Conservation (phyloP, 2,797 vertebrate species). For the Knipowitschia caucasica region DNA sequence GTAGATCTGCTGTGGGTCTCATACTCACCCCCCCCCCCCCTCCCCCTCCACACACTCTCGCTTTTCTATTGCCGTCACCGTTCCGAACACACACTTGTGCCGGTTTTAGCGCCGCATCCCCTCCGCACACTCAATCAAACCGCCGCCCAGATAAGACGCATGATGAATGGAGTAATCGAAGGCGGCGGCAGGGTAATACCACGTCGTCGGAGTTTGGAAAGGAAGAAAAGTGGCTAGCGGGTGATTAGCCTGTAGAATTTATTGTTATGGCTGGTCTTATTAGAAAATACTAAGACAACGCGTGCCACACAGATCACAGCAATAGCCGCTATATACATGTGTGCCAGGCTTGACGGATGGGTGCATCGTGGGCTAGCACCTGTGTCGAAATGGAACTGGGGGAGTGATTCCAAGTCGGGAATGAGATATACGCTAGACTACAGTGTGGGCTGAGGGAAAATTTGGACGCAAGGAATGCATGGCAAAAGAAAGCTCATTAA, state of each 20-base stretch:
- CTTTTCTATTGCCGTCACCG: conserved; percentile 57
- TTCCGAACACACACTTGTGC: conserved; percentile 18
- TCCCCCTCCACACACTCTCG: conserved; percentile 29
- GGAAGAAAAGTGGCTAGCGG: conserved; percentile 37
- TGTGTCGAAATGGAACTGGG: conserved; percentile 9
- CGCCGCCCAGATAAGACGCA: conserved; percentile 62
- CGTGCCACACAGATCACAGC: conserved; percentile 33
- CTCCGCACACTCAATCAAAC: conserved; percentile 63
- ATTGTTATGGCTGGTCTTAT: conserved; percentile 74
- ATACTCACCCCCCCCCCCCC: conserved; percentile 17
- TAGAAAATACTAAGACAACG: conserved; percentile 64
- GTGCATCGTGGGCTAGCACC: conserved; percentile 13
- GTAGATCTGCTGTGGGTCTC: conserved; percentile 33
- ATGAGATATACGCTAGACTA: conserved; percentile 5
- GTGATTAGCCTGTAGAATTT: conserved; percentile 76
- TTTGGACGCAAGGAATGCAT: conserved; percentile 17
- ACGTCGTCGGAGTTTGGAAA: conserved; percentile 51
- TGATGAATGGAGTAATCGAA: conserved; percentile 77
- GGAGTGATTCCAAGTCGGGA: conserved; percentile 14
- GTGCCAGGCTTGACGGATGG: conserved; percentile 12
- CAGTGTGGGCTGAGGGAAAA: conserved; percentile 18
- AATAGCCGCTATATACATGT: conserved; percentile 6
- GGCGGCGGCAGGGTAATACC: conserved; percentile 62
- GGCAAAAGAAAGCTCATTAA: conserved; percentile 14
- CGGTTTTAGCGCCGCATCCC: conserved; percentile 48